These are phyloP conservation scores for Ridgeia piscesae DNA, from an alignment of 1,140 invertebrate genomes.

Conservation along the genomic window DNA sequence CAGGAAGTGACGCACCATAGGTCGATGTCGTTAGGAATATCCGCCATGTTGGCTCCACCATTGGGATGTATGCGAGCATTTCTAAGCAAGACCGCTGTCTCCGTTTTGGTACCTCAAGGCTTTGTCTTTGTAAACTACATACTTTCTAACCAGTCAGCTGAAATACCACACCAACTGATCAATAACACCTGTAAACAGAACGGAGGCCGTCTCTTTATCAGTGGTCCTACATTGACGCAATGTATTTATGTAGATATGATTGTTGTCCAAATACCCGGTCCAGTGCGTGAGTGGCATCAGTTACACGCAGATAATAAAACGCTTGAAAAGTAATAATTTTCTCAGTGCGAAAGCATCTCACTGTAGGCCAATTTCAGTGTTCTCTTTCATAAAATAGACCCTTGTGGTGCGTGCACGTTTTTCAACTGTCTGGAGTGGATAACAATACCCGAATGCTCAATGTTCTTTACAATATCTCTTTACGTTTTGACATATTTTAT, in stretches of 20 bases:
- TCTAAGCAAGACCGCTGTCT: background rate
- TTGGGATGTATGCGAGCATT: background rate
- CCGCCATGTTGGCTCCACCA: background rate
- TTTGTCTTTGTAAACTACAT: background rate
- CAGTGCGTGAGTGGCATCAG: background rate
- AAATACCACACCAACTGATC: background rate
- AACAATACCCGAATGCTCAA: background rate
- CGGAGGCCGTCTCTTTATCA: background rate
- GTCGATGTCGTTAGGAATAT: background rate
- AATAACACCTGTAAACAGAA: background rate
- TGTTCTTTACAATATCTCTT: background rate
- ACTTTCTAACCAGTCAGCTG: background rate
- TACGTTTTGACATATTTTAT: background rate
- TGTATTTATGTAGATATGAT: background rate
- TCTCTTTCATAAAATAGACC: background rate
- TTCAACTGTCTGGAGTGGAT: background rate
- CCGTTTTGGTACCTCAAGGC: background rate
- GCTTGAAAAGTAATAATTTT: too few species aligned
- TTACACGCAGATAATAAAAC: too few species aligned
- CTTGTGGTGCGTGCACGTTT: background rate
- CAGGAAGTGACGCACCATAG: background rate
- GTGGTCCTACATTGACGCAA: background rate
- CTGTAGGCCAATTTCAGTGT: background rate
- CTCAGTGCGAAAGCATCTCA: too few species aligned
- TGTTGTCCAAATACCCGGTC: background rate